Conservation (phyloP, 2,797 vertebrate species). For the Megalops cyprinoides region DNA sequence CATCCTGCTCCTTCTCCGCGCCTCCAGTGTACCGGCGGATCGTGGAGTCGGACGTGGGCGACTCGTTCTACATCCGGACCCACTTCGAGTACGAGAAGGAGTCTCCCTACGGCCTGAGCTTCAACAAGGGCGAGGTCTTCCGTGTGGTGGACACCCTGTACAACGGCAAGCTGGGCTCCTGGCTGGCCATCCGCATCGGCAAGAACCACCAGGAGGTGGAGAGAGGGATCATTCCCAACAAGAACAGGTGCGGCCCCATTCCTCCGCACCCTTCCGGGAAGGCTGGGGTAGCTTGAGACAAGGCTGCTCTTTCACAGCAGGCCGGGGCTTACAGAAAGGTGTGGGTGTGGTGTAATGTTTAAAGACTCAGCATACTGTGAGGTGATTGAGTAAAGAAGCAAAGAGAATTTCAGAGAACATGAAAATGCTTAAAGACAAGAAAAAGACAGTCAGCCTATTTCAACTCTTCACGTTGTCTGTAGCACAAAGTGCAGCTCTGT, state of each 20-base stretch:
- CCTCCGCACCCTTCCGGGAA: constrained; percentile 3
- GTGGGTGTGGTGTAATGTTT: too few species aligned
- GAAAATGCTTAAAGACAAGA: too few species aligned
- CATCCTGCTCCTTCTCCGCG: too few species aligned
- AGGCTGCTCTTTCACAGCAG: neutral
- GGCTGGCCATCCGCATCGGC: constrained; percentile 86
- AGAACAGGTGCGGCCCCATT: constrained; percentile 72
- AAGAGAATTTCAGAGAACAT: too few species aligned
- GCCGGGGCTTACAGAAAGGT: neutral
- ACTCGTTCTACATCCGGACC: constrained; percentile 84
- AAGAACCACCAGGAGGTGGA: constrained; percentile 76
- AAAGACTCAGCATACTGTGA: too few species aligned
- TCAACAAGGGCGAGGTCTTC: constrained; percentile 84
- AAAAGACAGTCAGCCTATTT: too few species aligned
- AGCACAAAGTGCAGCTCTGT: too few species aligned
- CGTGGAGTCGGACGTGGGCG: constrained; percentile 82
- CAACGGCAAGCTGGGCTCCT: constrained; percentile 83
- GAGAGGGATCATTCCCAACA: constrained; percentile 54
- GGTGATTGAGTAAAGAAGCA: too few species aligned
- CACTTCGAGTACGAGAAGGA: constrained; percentile 86
- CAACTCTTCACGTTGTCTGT: too few species aligned
- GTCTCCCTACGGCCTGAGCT: constrained; percentile 81
- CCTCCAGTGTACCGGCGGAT: constrained; percentile 81
- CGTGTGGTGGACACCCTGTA: constrained; percentile 82
- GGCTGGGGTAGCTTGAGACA: neutral